A percentile compares a stretch with the other conserved stretches of the same genome.
These are phyloP conservation scores for Cenopis cana DNA, from an alignment of 2,888 invertebrate genomes.

Conservation along the genomic window DNA sequence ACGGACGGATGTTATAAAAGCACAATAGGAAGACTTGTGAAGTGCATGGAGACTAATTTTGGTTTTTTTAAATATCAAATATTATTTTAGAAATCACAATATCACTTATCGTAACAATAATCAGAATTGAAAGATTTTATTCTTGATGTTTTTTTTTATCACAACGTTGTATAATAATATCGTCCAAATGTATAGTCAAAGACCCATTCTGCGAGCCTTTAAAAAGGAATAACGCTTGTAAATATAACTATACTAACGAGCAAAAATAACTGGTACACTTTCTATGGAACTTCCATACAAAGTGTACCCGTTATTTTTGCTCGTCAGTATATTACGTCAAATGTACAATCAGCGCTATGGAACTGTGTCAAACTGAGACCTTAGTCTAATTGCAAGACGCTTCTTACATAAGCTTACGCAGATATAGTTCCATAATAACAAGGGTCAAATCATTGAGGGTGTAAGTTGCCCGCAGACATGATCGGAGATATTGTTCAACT, in stretches of 20 bases:
- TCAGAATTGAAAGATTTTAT: no score
- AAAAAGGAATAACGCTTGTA: not conserved
- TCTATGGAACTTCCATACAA: no score
- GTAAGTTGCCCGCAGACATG: slow-evolving; percentile 22
- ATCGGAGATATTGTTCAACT: slow-evolving; percentile 38
- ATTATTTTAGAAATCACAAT: no score
- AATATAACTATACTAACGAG: not conserved
- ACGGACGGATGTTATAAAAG: not conserved
- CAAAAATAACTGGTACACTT: no score
- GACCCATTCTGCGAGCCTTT: not conserved
- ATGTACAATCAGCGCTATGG: not conserved
- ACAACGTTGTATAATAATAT: no score
- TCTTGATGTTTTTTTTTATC: no score
- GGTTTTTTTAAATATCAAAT: no score
- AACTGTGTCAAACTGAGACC: not conserved
- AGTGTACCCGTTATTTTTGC: no score
- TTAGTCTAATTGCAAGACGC: not conserved
- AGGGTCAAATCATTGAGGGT: slow-evolving; percentile 39
- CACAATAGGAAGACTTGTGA: not conserved
- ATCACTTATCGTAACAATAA: no score
- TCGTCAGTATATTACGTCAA: not conserved
- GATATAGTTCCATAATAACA: slow-evolving; percentile 9
- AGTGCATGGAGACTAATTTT: no score
- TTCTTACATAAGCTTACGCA: not conserved
- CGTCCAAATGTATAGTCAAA: no score